Evolutionary conservation across 2,113 vertebrate species (phyloP), one percentile per base, ranked within the genome.

Genomic region (Benitochromis conjunctus): DNA sequence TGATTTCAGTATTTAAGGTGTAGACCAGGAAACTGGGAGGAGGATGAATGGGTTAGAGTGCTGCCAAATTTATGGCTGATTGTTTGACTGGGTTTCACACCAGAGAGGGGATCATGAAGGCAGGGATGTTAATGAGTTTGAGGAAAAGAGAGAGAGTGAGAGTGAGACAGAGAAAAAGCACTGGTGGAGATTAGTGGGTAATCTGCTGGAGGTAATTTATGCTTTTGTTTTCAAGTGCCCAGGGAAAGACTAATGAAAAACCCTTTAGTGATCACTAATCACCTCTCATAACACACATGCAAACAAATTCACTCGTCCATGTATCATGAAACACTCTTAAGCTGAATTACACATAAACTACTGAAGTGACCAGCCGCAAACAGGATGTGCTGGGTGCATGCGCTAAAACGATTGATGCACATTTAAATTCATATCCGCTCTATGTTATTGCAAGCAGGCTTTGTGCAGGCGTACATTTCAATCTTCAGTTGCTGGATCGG

Each of bases 161-260:
- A 29, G 81, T 46, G 77, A 48, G 53, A 18, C 60, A 29, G 60
- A 80, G 79, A 80, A 88, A 76, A 80, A 46, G 81, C 90, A 69
- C 36, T 82, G 89, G 85, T 89, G 85, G 80, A 95, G 94, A 96
- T 96, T 95, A 95, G 93, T 91, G 92, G 90, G 87, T 96, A 96
- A 96, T 96, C 95, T 94, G 91, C 85, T 91, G 77, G 92, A 94
- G 93, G 93, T 96, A 94, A 96, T 96, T 95, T 95, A 95, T 95
- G 89, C 92, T 88, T 93, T 90, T 94, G 94, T 94, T 95, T 89
- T 94, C 54, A 57, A 93, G 90, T 92, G 84, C 94, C 92, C 84
- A 83, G 92, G 92, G 94, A 95, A 90, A 90, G 88, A 92, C 89
- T 95, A 95, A 96, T 95, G 94, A 96, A 95, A 95, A 92, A 94